These are phyloP conservation scores for Nasua narica DNA, from an alignment of 2,797 vertebrate genomes.

Conservation along the genomic window DNA sequence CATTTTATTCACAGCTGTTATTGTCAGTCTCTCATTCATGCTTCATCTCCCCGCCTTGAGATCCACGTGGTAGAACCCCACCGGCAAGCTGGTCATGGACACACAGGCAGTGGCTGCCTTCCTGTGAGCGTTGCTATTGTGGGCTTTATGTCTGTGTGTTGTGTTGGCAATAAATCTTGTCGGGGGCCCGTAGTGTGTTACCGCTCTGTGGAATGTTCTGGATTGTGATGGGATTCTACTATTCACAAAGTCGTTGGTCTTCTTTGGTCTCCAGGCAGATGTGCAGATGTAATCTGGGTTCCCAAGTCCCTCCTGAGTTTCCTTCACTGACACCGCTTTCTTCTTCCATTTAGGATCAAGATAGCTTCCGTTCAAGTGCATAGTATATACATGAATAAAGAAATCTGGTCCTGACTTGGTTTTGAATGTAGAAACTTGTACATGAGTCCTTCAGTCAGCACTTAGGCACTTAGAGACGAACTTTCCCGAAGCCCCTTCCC, in stretches of 20 bases:
- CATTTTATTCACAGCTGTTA: slow-evolving; percentile 40
- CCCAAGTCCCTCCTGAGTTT: slow-evolving; percentile 56
- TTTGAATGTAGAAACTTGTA: not conserved
- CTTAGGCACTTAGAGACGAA: not conserved
- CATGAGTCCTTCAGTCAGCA: not conserved
- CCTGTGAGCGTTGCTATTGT: not conserved
- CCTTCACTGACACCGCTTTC: slow-evolving; percentile 33
- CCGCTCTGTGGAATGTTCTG: not conserved
- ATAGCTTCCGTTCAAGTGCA: not conserved
- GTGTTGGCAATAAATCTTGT: not conserved
- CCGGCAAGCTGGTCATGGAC: not conserved
- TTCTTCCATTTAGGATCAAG: slow-evolving; percentile 22
- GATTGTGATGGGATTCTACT: not conserved
- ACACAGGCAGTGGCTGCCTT: not conserved
- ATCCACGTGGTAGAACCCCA: not conserved
- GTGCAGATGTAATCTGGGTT: slow-evolving; percentile 39
- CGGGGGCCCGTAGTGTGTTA: not conserved
- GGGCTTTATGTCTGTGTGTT: not conserved
- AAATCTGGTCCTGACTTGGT: not conserved
- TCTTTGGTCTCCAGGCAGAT: slow-evolving; percentile 25
- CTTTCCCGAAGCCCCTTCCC: not conserved
- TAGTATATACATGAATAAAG: not conserved
- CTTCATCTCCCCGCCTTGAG: slow-evolving; percentile 7
- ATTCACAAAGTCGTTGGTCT: not conserved
- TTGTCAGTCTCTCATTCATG: slow-evolving; percentile 34